These are phyloP conservation scores for Osmoderma eremita DNA, from an alignment of 2,888 invertebrate genomes.

Conservation along the genomic window DNA sequence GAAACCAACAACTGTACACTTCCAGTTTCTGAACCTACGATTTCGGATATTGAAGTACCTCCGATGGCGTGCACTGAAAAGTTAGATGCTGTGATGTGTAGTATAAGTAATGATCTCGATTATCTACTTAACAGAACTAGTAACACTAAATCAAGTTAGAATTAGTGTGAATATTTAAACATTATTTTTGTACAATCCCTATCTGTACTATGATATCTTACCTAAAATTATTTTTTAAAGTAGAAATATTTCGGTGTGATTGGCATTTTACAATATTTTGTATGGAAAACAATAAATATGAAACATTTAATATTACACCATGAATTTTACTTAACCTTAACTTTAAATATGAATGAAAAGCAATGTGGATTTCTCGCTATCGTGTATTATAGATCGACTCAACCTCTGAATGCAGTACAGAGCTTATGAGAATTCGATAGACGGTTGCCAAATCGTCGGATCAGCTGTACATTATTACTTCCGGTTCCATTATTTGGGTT, in stretches of 20 bases:
- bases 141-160: slow-evolving; percentile 1
- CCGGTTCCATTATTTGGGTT: too few relatives aligned
- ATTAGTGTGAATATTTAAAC: slow-evolving; percentile 2
- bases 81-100: slow-evolving; percentile 75
- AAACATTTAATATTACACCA: too few relatives aligned
- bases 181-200: slow-evolving; percentile 9
- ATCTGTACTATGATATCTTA: neutral
- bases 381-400: too few relatives aligned
- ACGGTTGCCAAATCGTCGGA: too few relatives aligned
- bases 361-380: neutral
- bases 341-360: too few relatives aligned
- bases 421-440: too few relatives aligned
- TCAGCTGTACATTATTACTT: too few relatives aligned
- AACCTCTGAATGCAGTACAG: too few relatives aligned
- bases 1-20: neutral
- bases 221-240: neutral
- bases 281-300: neutral
- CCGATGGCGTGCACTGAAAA: slow-evolving; percentile 45
- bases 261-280: slow-evolving; percentile 15
- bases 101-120: slow-evolving; percentile 83
- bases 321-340: too few relatives aligned
- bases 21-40: neutral
- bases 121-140: slow-evolving; percentile 72
- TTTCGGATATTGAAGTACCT: neutral
- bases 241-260: neutral